phyloP scores from a whole-genome alignment of 2,888 invertebrate species.

The Synergus japonicus region DNA sequence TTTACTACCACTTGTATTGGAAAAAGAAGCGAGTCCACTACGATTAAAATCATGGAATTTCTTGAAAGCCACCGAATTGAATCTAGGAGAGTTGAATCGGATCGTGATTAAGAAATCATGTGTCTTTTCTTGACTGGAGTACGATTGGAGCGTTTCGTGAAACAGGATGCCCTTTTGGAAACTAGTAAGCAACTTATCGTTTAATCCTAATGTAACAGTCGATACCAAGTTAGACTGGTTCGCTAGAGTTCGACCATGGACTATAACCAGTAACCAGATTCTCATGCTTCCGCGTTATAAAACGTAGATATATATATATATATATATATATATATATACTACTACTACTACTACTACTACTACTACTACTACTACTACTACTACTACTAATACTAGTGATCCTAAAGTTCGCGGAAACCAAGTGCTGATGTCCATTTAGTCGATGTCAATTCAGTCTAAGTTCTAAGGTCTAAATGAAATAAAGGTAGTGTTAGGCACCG shows the following conservation, averaged over 20 bases:
- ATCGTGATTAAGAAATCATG: constrained; percentile 2
- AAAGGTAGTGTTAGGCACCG: constrained; percentile 51
- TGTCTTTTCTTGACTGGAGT: constrained; percentile 11
- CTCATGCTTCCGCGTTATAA: constrained; percentile 15
- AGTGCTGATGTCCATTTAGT: neutral
- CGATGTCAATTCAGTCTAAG: neutral
- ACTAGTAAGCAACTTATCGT: constrained; percentile 44
- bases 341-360: no score
- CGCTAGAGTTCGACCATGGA: constrained; percentile 14
- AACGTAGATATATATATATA: neutral
- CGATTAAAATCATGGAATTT: neutral
- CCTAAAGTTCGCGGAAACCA: neutral
- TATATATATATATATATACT: no score
- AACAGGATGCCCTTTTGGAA: constrained; percentile 50
- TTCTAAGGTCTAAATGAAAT: constrained; percentile 49
- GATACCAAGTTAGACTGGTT: constrained; percentile 32
- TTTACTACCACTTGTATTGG: no score
- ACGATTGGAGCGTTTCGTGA: constrained; percentile 50
- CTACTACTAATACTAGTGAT: neutral
- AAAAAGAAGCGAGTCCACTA: no score
- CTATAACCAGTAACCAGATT: constrained; percentile 33
- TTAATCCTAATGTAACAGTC: constrained; percentile 11
- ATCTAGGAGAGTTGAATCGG: neutral
- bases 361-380: no score
- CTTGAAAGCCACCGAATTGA: neutral